These are phyloP conservation scores for Tauraco erythrolophus DNA, from an alignment of 2,113 vertebrate genomes.

Conservation along the genomic window DNA sequence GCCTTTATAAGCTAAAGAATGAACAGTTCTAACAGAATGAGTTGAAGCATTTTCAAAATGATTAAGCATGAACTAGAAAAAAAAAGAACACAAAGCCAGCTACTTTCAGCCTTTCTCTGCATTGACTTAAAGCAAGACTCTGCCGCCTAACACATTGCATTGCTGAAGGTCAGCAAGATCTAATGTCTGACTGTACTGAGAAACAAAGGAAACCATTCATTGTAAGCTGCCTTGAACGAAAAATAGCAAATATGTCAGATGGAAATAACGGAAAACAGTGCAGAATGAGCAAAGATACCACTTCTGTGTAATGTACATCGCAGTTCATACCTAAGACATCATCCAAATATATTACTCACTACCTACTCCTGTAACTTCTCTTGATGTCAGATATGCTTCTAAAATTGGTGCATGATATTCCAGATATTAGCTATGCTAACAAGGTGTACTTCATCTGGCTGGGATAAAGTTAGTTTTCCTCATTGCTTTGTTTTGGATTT, in stretches of 20 bases:
- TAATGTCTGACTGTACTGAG: slow-evolving; percentile 24
- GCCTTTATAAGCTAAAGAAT: not conserved
- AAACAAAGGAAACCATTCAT: slow-evolving; percentile 63
- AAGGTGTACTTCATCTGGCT: not conserved
- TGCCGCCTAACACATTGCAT: slow-evolving; percentile 6
- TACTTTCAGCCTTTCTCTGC: slow-evolving; percentile 20
- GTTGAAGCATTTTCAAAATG: slow-evolving; percentile 1
- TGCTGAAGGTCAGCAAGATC: slow-evolving; percentile 66
- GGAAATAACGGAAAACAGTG: slow-evolving; percentile 34
- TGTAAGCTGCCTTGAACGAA: slow-evolving; percentile 36
- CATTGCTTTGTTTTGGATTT: not conserved
- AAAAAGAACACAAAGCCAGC: not conserved
- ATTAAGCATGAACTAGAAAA: not conserved
- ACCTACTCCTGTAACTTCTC: not conserved
- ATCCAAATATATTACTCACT: not conserved
- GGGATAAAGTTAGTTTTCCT: not conserved
- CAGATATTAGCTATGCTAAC: not conserved
- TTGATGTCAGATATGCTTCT: not conserved
- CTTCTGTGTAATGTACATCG: not conserved
- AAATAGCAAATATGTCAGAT: slow-evolving; percentile 36
- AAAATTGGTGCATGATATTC: not conserved
- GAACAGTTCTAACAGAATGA: slow-evolving; percentile 5
- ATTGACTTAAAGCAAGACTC: slow-evolving; percentile 20
- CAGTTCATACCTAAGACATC: not conserved
- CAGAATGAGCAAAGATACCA: not conserved